Evolutionary conservation across 2,797 vertebrate genomes (phyloP), one percentile per base, ranked within the genome.

Genomic region (Neosilurus hyrtlii): DNA sequence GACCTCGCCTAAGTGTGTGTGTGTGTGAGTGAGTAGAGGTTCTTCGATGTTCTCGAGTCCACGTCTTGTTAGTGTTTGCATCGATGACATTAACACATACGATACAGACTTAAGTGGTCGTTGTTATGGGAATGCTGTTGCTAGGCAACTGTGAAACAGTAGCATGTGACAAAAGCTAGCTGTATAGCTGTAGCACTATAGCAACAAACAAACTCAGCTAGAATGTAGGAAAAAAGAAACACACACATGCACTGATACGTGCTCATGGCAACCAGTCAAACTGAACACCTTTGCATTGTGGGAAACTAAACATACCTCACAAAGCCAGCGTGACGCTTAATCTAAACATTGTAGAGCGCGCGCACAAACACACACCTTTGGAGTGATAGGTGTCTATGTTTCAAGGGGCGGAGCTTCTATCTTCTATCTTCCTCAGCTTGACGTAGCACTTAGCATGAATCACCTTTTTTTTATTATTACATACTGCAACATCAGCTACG

Each of bases 241-340:
- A 49, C 9, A 73, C 22, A 72, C 49, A 72, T 37, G 51, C 70
- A 24, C 26, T n/a, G 8, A 5, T 43, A 8, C 8, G 43, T 43
- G 82, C 82, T 62, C 59, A 24, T 2, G 22, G 37, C 35, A n/a
- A 82, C 82, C 85, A 81, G 18, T 18, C 86, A 75, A 83, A 80
- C 82, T 70, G 66, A 79, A 56, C 63, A 66, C 67, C 26, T 12
- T n/a, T 79, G 86, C 84, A 85, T 81, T 81, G 20, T 85, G 84
- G 86, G 84, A 83, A 75, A 74, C n/a, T 66, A 83, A 54, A 22
- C 72, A 87, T 10, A 59, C 18, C 57, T 22, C 18, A 62, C n/a
- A 62, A 5, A 43, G 30, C 65, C 20, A 43, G 30, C 65, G 9
- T 67, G 8, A 67, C 18, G 30, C 30, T 20, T 67, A 67, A 67